Percentiles rank a stretch among this genome's conserved stretches.
phyloP scores from a whole-genome alignment of 2,888 invertebrate genomes.

The Himalopsyche anomala region DNA sequence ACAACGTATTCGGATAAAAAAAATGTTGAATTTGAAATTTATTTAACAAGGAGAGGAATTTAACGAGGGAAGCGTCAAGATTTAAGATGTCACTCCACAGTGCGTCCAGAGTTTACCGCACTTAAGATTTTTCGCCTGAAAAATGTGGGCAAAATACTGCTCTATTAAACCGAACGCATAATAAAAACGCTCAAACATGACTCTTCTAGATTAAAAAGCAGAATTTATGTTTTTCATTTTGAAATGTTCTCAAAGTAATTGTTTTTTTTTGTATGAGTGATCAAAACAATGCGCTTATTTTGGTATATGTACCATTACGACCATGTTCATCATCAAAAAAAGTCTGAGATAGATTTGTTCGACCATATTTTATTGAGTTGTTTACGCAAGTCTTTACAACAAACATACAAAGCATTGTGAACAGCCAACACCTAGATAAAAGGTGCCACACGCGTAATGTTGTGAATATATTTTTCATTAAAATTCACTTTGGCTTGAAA shows the following conservation, averaged over 20 bases:
- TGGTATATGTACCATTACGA: not conserved
- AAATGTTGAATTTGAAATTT: constrained; percentile 32
- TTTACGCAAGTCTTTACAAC: too few species aligned
- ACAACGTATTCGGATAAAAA: constrained; percentile 15
- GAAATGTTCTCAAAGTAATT: constrained; percentile 24
- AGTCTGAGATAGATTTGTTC: too few species aligned
- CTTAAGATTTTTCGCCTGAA: constrained; percentile 16
- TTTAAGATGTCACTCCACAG: constrained; percentile 40
- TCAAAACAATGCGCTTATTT: not conserved
- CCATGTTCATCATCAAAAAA: too few species aligned
- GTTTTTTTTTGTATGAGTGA: constrained; percentile 13
- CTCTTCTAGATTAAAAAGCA: constrained; percentile 22
- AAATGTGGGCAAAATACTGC: constrained; percentile 35
- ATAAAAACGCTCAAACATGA: constrained; percentile 32
- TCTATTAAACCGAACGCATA: constrained; percentile 36
- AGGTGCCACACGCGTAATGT: too few species aligned
- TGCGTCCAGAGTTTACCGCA: constrained; percentile 34
- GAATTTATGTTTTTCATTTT: constrained; percentile 35
- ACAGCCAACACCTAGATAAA: too few species aligned
- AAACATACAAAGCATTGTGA: too few species aligned
- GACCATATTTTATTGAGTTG: too few species aligned
- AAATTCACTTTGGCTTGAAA: too few species aligned
- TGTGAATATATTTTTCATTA: too few species aligned
- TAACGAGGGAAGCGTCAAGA: constrained; percentile 42
- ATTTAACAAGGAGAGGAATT: constrained; percentile 38